Conservation (phyloP, 1,140 invertebrate species). For the Cherax quadricarinatus region DNA sequence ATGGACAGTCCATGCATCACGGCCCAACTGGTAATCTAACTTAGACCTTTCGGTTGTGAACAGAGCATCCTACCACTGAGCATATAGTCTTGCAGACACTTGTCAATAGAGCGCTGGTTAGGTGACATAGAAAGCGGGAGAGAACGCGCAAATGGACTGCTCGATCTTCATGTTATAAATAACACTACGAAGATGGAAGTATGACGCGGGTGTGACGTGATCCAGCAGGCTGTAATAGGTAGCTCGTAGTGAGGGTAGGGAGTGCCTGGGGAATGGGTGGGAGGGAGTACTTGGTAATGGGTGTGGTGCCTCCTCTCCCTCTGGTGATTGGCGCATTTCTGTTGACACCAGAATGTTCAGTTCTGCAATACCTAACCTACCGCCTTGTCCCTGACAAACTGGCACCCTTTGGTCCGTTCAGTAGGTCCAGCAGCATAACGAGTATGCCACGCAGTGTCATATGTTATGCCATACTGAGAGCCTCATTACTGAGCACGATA, state of each 20-base stretch:
- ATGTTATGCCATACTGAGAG: neutral
- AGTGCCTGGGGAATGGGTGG: neutral
- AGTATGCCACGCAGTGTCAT: slow-evolving; percentile 15
- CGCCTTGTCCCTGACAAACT: slow-evolving; percentile 9
- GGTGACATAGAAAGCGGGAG: too few species aligned
- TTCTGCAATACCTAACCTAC: slow-evolving; percentile 29
- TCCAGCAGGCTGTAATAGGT: neutral
- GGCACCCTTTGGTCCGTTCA: slow-evolving; percentile 8
- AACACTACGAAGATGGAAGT: neutral
- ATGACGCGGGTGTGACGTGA: neutral
- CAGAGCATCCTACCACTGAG: too few species aligned
- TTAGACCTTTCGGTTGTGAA: too few species aligned
- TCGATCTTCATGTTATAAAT: slow-evolving; percentile 23
- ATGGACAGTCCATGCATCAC: too few species aligned
- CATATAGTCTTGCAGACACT: too few species aligned
- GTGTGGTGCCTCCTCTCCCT: slow-evolving; percentile 50
- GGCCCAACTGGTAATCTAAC: too few species aligned
- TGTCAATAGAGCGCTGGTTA: too few species aligned
- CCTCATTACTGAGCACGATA: neutral
- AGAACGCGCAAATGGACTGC: neutral
- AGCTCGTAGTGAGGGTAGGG: neutral
- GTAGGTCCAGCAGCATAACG: neutral
- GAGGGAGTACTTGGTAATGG: neutral
- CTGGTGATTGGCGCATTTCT: slow-evolving; percentile 38
- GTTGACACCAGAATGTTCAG: slow-evolving; percentile 17